These are phyloP conservation scores for Chaetophractus vellerosus DNA, from an alignment of 2,797 vertebrate genomes.

Conservation along the genomic window DNA sequence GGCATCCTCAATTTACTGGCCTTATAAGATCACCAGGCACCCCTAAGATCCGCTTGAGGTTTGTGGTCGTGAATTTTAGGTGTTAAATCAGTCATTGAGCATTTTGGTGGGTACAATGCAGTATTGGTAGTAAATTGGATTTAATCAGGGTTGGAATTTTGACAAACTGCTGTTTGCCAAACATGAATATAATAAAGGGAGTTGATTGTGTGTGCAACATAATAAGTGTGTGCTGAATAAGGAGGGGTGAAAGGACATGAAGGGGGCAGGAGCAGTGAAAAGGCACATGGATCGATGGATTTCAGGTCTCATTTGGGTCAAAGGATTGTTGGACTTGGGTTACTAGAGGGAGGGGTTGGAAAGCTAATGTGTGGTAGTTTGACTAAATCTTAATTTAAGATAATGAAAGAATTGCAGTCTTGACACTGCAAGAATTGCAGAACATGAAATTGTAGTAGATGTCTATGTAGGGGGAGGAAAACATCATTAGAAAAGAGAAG, in stretches of 20 bases:
- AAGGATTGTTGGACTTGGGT: not conserved
- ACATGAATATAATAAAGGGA: not conserved
- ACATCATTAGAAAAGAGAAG: not conserved
- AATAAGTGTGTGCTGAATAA: not conserved
- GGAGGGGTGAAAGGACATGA: rapidly evolving
- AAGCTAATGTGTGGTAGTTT: not conserved
- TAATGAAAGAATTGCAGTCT: not conserved
- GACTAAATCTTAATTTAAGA: not conserved
- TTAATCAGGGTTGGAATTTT: not conserved
- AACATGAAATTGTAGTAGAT: not conserved
- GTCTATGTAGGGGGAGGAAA: not conserved
- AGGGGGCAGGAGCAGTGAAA: too few species aligned
- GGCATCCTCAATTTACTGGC: too few species aligned
- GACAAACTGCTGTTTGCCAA: not conserved
- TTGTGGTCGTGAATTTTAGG: not conserved
- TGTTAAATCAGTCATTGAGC: too few species aligned
- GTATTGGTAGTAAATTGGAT: not conserved
- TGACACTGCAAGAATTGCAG: not conserved
- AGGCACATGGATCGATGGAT: not conserved
- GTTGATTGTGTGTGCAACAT: not conserved
- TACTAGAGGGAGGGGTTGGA: not conserved
- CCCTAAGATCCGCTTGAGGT: not conserved
- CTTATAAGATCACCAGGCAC: not conserved
- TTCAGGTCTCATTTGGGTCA: not conserved
- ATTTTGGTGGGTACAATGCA: not conserved